Evolutionary conservation across 2,888 invertebrate species (phyloP), one percentile per base, ranked within the genome.

Genomic region (Agrilus mali): DNA sequence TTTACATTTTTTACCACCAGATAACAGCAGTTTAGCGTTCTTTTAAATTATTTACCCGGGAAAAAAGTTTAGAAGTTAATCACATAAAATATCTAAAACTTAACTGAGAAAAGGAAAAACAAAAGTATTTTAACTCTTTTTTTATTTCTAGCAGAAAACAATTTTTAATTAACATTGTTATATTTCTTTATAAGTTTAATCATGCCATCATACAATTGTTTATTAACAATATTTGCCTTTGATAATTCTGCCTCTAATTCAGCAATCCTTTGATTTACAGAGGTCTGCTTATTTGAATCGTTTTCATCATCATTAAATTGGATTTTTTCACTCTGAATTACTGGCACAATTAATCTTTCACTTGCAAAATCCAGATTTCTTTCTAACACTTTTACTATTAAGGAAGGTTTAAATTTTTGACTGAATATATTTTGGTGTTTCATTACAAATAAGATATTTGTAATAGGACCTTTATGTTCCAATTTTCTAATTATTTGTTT

Each of bases 381-480:
- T 52, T 82, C 77, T 42, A 88, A 67, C 46, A 72, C 75, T 42
- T 74, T 75, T 4, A 80, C 56, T 17, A 78, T 65, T 12, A 77
- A 60, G 46, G 63, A 73, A 0, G 77, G 75, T 47, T 71, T 69
- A 34, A 78, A 74, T 40, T 73, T 73, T 41, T 75, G 72, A 45
- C 71, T 68, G 46, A 74, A 77, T 52, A 79, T 77, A 47, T 77
- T 72, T 4, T 72, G 69, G 45, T 71, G 73, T 31, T 77, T 75
- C 2, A 76, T 60, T 0, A 75, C 71, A 56, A 86, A 79, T 45
- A 73, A 72, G 2, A 83, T 73, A 65, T 87, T 86, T 1, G 80
- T 83, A 1, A 89, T 68, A 1, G 77, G 63, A n/a, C 84, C 86
- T 64, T 83, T 86, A 52, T 85, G 85, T 34, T 72, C 65, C 50